A percentile compares a stretch with the other conserved stretches of the same genome.
phyloP scores from a whole-genome alignment of 1,140 invertebrate genomes.

The Leguminivora glycinivorella region DNA sequence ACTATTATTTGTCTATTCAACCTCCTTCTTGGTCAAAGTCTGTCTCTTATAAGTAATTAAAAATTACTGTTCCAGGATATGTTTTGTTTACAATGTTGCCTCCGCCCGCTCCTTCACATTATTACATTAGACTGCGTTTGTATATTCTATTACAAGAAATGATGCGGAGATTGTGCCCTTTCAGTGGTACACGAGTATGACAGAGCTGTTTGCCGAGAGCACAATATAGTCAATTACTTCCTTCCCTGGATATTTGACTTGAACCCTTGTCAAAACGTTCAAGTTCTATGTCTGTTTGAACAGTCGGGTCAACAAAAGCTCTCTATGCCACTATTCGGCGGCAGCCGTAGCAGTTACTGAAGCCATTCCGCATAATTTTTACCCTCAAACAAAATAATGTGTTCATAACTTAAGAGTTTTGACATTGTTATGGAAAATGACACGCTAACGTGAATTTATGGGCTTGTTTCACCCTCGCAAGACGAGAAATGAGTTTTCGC shows the following conservation, averaged over 20 bases:
- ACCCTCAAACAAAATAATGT: slow-evolving; percentile 37
- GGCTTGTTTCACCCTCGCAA: slow-evolving; percentile 46
- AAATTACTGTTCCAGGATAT: background rate
- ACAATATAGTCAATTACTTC: slow-evolving; percentile 10
- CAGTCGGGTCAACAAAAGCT: background rate
- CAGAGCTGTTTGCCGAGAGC: slow-evolving; percentile 1
- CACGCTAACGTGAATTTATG: slow-evolving; percentile 58
- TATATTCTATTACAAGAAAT: background rate
- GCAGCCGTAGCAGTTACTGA: slow-evolving; percentile 9
- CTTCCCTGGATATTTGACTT: background rate
- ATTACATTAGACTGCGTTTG: background rate
- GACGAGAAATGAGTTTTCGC: slow-evolving; percentile 53
- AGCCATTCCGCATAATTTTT: slow-evolving; percentile 34
- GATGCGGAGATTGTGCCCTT: background rate
- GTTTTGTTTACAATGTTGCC: background rate
- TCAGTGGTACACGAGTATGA: background rate
- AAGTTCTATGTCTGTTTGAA: slow-evolving; percentile 4
- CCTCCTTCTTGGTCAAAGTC: slow-evolving; percentile 5
- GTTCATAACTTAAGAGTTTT: slow-evolving; percentile 44
- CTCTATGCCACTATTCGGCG: slow-evolving; percentile 10
- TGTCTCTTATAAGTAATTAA: background rate
- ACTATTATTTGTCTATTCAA: slow-evolving; percentile 10
- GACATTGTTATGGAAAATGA: slow-evolving; percentile 61
- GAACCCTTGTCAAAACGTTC: background rate
- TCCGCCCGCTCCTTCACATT: background rate